Evolutionary conservation across 2,888 invertebrate species (phyloP), one percentile per base, ranked within the genome.

Genomic region (Idaea dimidiata): DNA sequence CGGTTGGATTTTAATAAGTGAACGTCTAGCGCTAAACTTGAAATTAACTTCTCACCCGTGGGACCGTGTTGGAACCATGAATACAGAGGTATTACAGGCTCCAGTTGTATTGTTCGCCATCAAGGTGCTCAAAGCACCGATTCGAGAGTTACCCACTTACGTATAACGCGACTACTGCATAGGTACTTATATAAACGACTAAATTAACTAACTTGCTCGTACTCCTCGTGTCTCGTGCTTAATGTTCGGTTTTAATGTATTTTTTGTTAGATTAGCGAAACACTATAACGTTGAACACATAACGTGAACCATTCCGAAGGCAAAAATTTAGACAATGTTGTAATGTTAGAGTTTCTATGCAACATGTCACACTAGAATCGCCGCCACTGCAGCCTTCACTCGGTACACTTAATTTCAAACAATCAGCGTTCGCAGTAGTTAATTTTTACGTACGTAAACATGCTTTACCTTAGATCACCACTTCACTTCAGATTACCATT

Each of bases 1-100:
- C 77, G 84, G 81, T 83, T 79, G 80, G 77, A 86, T 87, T 90
- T 90, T 90, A 91, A 90, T 91, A 91, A 89, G 79, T 85, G 81
- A 86, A 77, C 70, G 80, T 73, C 76, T 82, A 81, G 85, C 73
- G 78, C 80, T 82, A 82, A 91, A 91, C 88, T 91, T 90, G 84
- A 86, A 89, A 91, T 91, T 90, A 91, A 89, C 87, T 89, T 84
- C 76, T 78, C 67, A 68, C 90, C 86, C 89, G 67, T 69, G 89
- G 88, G 81, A 81, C 61, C 43, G 64, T 32, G 17, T 53, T 67
- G 70, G 66, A 69, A 72, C 73, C 69, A 76, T 81, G 81, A 80
- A 81, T 79, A 78, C 73, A 64, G 67, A 66, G 72, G 67, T 70
- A 68, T 68, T 66, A 65, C 68, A 69, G 64, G 63, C 43, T 43